Percentiles rank a stretch among this genome's conserved stretches.
phyloP scores from a whole-genome alignment of 2,797 vertebrate genomes.

The Siniperca obscura region DNA sequence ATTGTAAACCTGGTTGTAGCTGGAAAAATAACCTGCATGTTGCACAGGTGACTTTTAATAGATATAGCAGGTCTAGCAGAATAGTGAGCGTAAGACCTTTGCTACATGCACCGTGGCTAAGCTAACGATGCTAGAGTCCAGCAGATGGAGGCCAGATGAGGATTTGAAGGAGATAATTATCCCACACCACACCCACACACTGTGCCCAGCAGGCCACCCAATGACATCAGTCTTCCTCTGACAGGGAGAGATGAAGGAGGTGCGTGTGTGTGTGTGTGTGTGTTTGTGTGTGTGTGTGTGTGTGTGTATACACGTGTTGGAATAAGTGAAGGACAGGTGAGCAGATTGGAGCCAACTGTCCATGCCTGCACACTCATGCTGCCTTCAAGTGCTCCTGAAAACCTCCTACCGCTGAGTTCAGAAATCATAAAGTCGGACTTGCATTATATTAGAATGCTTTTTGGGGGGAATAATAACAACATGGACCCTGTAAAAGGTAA shows the following conservation, averaged over 20 bases:
- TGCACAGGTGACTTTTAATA: slow-evolving; percentile 12
- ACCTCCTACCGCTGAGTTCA: slow-evolving; percentile 12
- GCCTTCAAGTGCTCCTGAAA: background rate
- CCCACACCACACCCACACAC: slow-evolving; percentile 62
- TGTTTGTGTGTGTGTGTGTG: slow-evolving; percentile 2
- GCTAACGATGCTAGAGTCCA: slow-evolving; percentile 41
- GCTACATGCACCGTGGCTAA: slow-evolving; percentile 20
- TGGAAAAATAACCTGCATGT: slow-evolving; percentile 4
- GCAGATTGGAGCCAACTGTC: slow-evolving; percentile 34
- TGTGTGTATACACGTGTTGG: background rate
- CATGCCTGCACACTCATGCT: slow-evolving; percentile 11
- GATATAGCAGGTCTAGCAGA: slow-evolving; percentile 1
- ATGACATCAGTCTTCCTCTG: slow-evolving; percentile 57
- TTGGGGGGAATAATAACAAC: background rate
- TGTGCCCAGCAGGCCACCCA: slow-evolving; percentile 37
- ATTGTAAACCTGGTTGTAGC: slow-evolving; percentile 5
- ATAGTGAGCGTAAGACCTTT: background rate
- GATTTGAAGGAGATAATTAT: slow-evolving; percentile 69
- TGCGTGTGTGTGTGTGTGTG: slow-evolving; percentile 20
- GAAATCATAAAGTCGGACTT: background rate
- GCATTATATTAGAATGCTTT: background rate
- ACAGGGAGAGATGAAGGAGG: slow-evolving; percentile 39
- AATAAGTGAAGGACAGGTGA: slow-evolving; percentile 44
- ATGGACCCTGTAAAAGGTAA: background rate
- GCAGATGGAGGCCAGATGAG: slow-evolving; percentile 75